These are phyloP conservation scores for Xenopus petersii DNA, from an alignment of 2,797 vertebrate genomes.

Conservation along the genomic window DNA sequence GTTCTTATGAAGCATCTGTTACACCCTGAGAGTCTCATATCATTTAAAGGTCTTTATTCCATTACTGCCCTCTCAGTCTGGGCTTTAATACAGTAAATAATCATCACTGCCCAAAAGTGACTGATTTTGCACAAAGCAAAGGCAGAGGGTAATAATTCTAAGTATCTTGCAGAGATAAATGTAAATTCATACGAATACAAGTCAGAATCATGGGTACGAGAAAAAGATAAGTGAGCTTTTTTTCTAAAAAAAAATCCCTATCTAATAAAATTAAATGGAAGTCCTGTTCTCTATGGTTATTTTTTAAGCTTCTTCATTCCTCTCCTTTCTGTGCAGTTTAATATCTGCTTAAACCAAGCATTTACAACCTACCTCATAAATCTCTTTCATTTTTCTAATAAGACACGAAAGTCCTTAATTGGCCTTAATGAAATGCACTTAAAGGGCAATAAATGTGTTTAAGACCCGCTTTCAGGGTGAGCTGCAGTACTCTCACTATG, in stretches of 20 bases:
- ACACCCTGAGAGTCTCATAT: slow-evolving; percentile 26
- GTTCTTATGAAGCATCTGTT: slow-evolving; percentile 42
- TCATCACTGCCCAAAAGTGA: slow-evolving; percentile 41
- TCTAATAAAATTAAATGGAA: slow-evolving; percentile 55
- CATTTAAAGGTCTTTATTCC: slow-evolving; percentile 41
- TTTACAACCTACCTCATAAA: slow-evolving; percentile 82
- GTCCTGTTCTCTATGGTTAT: slow-evolving; percentile 57
- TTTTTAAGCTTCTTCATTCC: slow-evolving; percentile 68
- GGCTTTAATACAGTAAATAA: slow-evolving; percentile 38
- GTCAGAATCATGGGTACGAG: slow-evolving; percentile 3
- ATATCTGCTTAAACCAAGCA: slow-evolving; percentile 75
- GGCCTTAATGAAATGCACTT: slow-evolving; percentile 85
- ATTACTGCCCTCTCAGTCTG: slow-evolving; percentile 44
- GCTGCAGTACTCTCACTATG: slow-evolving; percentile 74
- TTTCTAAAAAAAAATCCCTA: no score
- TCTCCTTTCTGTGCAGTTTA: slow-evolving; percentile 67
- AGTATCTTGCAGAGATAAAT: not conserved
- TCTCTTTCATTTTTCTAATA: slow-evolving; percentile 86
- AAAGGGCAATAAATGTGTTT: slow-evolving; percentile 84
- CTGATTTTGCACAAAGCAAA: slow-evolving; percentile 24
- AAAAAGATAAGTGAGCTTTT: slow-evolving; percentile 7
- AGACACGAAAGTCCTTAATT: slow-evolving; percentile 86
- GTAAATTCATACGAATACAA: slow-evolving; percentile 17
- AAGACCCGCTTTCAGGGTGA: slow-evolving; percentile 80
- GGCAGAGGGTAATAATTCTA: slow-evolving; percentile 24